A percentile compares a stretch with the other conserved stretches of the same genome.
Conservation (phyloP, 35 echinoderm and acorn worm genomes). For the Chiridota heheva region DNA sequence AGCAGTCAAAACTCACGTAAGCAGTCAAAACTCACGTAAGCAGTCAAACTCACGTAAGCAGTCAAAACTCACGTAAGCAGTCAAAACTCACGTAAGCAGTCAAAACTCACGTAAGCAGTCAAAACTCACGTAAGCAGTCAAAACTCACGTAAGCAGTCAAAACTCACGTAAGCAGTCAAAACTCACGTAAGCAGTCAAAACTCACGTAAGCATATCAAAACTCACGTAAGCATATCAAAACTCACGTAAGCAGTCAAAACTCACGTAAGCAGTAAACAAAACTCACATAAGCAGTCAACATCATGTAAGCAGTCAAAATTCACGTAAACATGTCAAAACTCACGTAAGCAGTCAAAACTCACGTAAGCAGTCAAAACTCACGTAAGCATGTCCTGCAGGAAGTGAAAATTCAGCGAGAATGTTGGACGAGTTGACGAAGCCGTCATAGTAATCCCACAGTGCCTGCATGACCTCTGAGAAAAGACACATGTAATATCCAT, state of each 20-base stretch:
- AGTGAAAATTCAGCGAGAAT: constrained; percentile 35
- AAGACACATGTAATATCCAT: neutral
- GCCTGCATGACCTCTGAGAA: constrained; percentile 39
- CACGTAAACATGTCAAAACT: neutral
- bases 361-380: neutral
- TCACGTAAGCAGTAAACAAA: neutral
- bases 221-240: no score
- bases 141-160: no score
- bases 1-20: no score
- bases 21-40: no score
- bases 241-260: neutral
- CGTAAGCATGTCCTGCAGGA: constrained; percentile 59
- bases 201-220: neutral
- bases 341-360: neutral
- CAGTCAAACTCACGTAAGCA: no score
- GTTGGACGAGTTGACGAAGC: constrained; percentile 23
- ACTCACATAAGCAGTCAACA: neutral
- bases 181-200: no score
- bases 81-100: no score
- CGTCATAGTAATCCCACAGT: constrained; percentile 43
- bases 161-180: no score
- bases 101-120: no score
- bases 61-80: no score
- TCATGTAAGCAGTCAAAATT: neutral
- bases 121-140: no score